Evolutionary conservation across 2,888 invertebrate genomes (phyloP).

Genomic region (Lochmaea crataegi): DNA sequence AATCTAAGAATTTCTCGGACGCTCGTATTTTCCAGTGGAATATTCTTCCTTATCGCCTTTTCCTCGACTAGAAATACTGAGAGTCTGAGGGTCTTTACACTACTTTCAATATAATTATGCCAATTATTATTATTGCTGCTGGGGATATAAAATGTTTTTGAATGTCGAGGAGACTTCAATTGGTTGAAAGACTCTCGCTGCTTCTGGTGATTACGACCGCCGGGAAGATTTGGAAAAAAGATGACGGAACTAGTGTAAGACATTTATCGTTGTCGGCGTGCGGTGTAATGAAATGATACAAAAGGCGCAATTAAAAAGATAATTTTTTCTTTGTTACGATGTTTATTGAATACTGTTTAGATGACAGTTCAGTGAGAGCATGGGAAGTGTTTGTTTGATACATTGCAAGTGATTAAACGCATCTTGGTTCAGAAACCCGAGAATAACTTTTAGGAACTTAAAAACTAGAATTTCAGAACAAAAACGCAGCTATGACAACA

Average conservation of each 20-base stretch:
- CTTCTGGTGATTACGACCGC: not conserved
- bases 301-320: too few relatives aligned
- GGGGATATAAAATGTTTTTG: constrained; percentile 12
- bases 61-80: constrained; percentile 7
- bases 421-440: too few relatives aligned
- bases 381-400: too few relatives aligned
- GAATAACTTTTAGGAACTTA: too few relatives aligned
- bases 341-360: too few relatives aligned
- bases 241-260: not conserved
- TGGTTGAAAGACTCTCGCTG: constrained; percentile 7
- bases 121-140: constrained; percentile 21
- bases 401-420: too few relatives aligned
- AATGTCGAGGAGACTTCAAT: constrained; percentile 7
- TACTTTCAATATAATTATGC: constrained; percentile 13
- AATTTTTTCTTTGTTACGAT: too few relatives aligned
- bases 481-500: too few relatives aligned
- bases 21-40: constrained; percentile 17
- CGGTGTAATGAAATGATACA: too few relatives aligned
- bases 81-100: constrained; percentile 12
- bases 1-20: constrained; percentile 51
- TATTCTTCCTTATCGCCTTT: constrained; percentile 5
- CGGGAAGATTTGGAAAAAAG: not conserved
- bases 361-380: too few relatives aligned
- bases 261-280: not conserved
- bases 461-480: too few relatives aligned